Evolutionary conservation across 1,140 invertebrate species (phyloP), one percentile per base, ranked within the genome.

Genomic region (Drosophila malerkotliana): DNA sequence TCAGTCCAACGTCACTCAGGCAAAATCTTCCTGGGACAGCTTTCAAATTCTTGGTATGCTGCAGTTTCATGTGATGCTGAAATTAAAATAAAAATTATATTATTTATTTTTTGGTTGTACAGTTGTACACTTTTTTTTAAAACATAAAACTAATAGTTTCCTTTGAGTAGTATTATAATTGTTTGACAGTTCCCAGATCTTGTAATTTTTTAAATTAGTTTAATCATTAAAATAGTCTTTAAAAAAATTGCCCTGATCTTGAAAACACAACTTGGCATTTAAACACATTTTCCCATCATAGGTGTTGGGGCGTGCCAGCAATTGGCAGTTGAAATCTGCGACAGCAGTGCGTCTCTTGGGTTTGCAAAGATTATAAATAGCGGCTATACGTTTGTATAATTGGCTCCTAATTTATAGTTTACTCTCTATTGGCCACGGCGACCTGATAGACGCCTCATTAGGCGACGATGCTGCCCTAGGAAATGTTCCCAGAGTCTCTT

Each of bases 331-430:
- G 41, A 53, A 14, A 34, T 12, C 30, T 1, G 48, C n/a, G 24
- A 15, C 15, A 47, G 7, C 8, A 37, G 49, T 55, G 61, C 51
- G 48, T 55, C 30, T 14, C 21, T 24, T 26, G 18, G 14, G 37
- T 15, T 30, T 52, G 34, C 28, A 28, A 34, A n/a, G 6, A 28
- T 15, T 82, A 82, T 56, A 79, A 75, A 79, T 79, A 82, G 71
- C 41, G 28, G 32, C 10, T 37, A 52, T 73, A 71, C 30, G 30
- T 61, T 49, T 48, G 32, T 64, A 53, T 61, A 72, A 79, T 79
- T 75, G 64, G 57, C 41, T 62, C 18, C 44, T 84, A 66, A 84
- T 79, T 76, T 63, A 84, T 75, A 77, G 53, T 45, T 45, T 44
- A 62, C 60, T 37, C 21, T 49, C 24, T 28, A 32, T 28, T 39